phyloP scores from a whole-genome alignment of 2,113 vertebrate species.

The Geothlypis trichas region DNA sequence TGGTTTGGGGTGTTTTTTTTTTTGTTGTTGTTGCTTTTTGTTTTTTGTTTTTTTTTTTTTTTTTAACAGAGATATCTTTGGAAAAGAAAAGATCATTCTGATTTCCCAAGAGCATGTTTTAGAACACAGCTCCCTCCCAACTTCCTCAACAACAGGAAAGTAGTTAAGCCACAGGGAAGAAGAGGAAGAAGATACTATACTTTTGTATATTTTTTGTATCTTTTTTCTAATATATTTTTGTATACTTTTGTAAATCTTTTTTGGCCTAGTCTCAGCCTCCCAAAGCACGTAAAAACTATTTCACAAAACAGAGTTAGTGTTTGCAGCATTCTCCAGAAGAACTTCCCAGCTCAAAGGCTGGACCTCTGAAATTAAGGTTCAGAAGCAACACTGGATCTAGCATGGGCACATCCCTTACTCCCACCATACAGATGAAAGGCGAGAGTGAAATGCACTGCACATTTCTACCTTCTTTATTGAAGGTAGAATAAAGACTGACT shows the following conservation, averaged over 20 bases:
- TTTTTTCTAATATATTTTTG: too few relatives aligned
- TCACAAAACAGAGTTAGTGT: neutral
- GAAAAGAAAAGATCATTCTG: neutral
- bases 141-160: constrained; percentile 32
- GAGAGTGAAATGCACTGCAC: neutral
- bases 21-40: too few relatives aligned
- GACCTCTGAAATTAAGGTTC: neutral
- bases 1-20: too few relatives aligned
- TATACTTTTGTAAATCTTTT: neutral
- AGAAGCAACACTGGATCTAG: neutral
- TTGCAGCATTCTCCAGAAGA: neutral
- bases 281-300: neutral
- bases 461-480: neutral
- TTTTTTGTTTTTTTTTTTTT: too few relatives aligned
- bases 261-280: neutral
- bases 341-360: neutral
- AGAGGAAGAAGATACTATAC: neutral
- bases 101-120: neutral
- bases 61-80: neutral
- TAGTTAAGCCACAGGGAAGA: neutral
- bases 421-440: neutral
- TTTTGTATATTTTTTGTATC: too few relatives aligned
- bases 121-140: neutral
- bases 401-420: neutral
- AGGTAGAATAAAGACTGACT: too few relatives aligned